These are phyloP conservation scores for Helleia helle DNA, from an alignment of 2,888 invertebrate genomes.

Conservation along the genomic window DNA sequence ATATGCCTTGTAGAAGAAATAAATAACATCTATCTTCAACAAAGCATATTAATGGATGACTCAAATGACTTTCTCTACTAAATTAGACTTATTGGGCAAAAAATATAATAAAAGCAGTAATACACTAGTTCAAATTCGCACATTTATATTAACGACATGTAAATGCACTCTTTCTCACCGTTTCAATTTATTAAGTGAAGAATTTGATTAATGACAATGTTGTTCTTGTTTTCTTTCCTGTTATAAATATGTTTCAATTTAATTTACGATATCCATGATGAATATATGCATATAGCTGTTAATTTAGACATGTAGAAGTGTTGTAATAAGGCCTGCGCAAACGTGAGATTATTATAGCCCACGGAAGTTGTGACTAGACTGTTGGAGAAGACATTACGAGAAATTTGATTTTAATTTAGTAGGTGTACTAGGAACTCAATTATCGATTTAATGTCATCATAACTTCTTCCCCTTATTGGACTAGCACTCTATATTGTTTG, in stretches of 20 bases:
- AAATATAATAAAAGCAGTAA: neutral
- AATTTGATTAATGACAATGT: neutral
- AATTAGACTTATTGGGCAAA: neutral
- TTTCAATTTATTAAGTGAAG: neutral
- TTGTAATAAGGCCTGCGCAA: too few species aligned
- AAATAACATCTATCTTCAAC: neutral
- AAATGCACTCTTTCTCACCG: neutral
- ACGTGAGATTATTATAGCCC: too few species aligned
- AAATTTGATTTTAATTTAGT: too few species aligned
- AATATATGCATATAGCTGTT: neutral
- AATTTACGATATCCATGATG: neutral
- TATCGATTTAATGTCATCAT: too few species aligned
- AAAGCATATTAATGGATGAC: neutral
- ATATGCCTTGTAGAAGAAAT: too few species aligned
- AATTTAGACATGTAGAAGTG: constrained; percentile 1
- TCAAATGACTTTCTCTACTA: neutral
- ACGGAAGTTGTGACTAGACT: too few species aligned
- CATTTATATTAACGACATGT: neutral
- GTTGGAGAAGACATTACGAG: too few species aligned
- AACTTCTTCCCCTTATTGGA: too few species aligned
- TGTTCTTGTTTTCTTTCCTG: neutral
- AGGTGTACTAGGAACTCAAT: too few species aligned
- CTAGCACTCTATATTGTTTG: too few species aligned
- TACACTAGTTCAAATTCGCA: neutral
- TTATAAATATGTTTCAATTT: neutral